Conservation (phyloP, 2,113 vertebrate genomes). For the Larimichthys crocea region DNA sequence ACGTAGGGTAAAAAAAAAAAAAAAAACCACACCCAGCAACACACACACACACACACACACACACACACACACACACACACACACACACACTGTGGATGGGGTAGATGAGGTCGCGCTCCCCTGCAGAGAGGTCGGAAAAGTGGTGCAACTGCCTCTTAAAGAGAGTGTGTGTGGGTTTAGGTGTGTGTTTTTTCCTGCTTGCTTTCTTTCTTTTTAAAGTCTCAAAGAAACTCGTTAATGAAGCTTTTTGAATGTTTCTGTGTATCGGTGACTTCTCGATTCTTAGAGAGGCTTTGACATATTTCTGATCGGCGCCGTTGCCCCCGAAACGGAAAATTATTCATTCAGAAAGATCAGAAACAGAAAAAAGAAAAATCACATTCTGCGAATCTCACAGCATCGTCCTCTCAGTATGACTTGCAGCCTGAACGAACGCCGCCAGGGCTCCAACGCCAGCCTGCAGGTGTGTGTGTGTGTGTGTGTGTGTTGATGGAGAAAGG, state of each 20-base stretch:
- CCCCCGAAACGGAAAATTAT: conserved; percentile 65
- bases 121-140: conserved; percentile 63
- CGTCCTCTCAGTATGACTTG: conserved; percentile 77
- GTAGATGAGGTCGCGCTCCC: background rate
- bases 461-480: conserved; percentile 7
- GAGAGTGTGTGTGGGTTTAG: conserved; percentile 46
- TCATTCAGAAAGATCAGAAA: conserved; percentile 74
- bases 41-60: too few species aligned
- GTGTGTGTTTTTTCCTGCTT: conserved; percentile 31
- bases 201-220: background rate
- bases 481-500: conserved; percentile 29
- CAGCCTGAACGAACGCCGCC: background rate
- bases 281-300: conserved; percentile 80
- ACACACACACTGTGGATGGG: background rate
- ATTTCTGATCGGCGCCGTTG: conserved; percentile 35
- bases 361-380: conserved; percentile 31
- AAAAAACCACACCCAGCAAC: conserved; percentile 52
- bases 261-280: conserved; percentile 55
- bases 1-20: conserved; percentile 1
- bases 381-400: conserved; percentile 73
- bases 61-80: too few species aligned
- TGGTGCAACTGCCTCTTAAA: conserved; percentile 65
- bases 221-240: conserved; percentile 30
- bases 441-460: background rate
- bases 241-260: conserved; percentile 54